These are phyloP conservation scores for Beroe ovata DNA, from an alignment of 37 sponge, comb jelly and placozoan genomes.

Conservation along the genomic window DNA sequence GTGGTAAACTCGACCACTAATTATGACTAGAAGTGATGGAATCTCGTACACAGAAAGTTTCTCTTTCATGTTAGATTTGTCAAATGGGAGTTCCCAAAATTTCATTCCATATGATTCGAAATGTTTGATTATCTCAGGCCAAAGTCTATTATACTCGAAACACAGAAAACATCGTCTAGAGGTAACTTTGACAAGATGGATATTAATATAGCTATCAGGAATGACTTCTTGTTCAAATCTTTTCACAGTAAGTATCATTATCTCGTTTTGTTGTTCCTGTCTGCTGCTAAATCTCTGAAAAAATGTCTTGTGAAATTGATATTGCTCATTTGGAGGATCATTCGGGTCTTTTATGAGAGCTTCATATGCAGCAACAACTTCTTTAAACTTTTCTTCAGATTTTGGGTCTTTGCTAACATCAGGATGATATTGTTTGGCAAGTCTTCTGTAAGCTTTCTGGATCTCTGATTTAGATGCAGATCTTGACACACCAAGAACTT, in stretches of 20 bases:
- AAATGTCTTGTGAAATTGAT: background rate
- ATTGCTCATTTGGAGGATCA: background rate
- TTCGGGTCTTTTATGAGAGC: conserved; percentile 24
- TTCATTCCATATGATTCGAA: conserved; percentile 47
- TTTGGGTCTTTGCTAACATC: conserved; percentile 46
- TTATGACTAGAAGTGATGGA: conserved; percentile 32
- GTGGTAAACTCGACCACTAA: conserved; percentile 49
- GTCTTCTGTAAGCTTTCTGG: conserved; percentile 51
- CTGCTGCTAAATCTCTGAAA: background rate
- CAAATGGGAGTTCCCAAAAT: conserved; percentile 58
- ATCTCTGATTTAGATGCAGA: conserved; percentile 46
- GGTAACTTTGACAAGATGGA: conserved; percentile 57
- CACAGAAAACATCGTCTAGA: conserved; percentile 49
- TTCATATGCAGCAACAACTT: conserved; percentile 60
- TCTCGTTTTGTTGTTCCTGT: conserved; percentile 33
- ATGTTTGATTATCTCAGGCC: conserved; percentile 62
- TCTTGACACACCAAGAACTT: conserved; percentile 23
- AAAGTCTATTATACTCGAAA: conserved; percentile 13
- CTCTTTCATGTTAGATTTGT: conserved; percentile 23
- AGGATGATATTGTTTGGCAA: conserved; percentile 51
- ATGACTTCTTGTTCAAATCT: conserved; percentile 54
- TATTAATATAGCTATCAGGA: conserved; percentile 20
- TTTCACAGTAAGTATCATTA: conserved; percentile 26
- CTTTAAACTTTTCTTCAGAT: conserved; percentile 47
- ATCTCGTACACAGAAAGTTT: conserved; percentile 50